Conservation (phyloP, 2,888 invertebrate species). For the Melanostoma mellinum region DNA sequence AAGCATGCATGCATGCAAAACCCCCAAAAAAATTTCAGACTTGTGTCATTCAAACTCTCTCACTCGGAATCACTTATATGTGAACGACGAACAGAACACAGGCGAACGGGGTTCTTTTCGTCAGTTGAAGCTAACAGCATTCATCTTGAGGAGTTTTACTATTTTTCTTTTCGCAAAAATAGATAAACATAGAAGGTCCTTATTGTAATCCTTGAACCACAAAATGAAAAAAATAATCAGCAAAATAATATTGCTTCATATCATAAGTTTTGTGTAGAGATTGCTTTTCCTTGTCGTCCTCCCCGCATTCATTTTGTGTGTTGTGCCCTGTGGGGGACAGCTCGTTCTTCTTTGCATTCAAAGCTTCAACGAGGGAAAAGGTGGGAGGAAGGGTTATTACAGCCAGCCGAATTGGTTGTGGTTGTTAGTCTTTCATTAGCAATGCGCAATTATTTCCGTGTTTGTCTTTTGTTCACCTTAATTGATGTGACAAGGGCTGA, state of each 20-base stretch:
- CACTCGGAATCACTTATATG: conserved; percentile 68
- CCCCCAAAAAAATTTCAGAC: conserved; percentile 59
- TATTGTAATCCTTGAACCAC: conserved; percentile 69
- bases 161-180: conserved; percentile 48
- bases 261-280: conserved; percentile 45
- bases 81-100: conserved; percentile 1
- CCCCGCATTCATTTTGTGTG: too few species aligned
- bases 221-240: conserved; percentile 61
- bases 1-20: conserved; percentile 41
- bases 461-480: conserved; percentile 58
- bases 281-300: conserved; percentile 31
- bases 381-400: too few species aligned
- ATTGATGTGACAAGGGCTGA: conserved; percentile 64
- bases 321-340: too few species aligned
- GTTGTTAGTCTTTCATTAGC: conserved; percentile 43
- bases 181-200: conserved; percentile 60
- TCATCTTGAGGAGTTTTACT: conserved; percentile 51
- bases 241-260: conserved; percentile 55
- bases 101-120: conserved; percentile 32
- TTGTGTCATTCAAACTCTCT: conserved; percentile 70
- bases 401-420: too few species aligned
- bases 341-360: too few species aligned
- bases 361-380: too few species aligned
- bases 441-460: conserved; percentile 50
- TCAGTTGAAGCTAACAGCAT: conserved; percentile 34